Base-by-base conservation (phyloP, 2,113 vertebrate genomes). In the Otolemur garnettii region DNA sequence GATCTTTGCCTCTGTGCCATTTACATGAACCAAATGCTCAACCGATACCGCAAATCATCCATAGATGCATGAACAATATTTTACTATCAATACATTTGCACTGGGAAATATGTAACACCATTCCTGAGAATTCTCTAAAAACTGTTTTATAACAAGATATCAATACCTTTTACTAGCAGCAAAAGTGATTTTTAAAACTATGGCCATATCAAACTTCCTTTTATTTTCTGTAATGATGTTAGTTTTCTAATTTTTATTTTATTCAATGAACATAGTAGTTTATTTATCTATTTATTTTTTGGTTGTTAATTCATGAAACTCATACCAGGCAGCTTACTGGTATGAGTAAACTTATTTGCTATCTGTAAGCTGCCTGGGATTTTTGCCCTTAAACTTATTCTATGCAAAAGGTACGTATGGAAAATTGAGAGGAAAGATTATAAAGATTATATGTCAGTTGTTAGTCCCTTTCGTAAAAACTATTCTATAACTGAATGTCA, bases 231-330 rank as follows among this genome's bases (percentile, higher is more conserved):
- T 38, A 82, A 95, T 60, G 8, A 33, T 5, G 62, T 85, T 26
- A 45, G 15, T 17, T 45, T 88, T 45, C 71, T 21, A 28, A 28
- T 64, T 95, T 85, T 62, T 15, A 35, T 84, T 84, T 87, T 84
- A 87, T 81, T 96, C 83, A 91, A 21, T 64, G 28, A 87, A 75
- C 17, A 15, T 15, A 69, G 35, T 64, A 30, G 24, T 55, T 60
- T 69, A 57, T 69, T 84, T 87, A 35, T 38, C 38, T 38, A 38
- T 38, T 38, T 38, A 38, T 69, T 94, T 72, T 74, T 14, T 15
- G 79, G 53, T 55, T 74, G 22, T 13, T 83, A 91, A 35, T 62
- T 93, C 53, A 93, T 75, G 45, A 68, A 93, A 93, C 87, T 84
- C 13, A 72, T 35, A 42, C 9, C 55, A 90, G 28, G 38, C 38